Evolutionary conservation across 2,888 invertebrate genomes (phyloP), one percentile per base, ranked within the genome.

Genomic region (Dynastes grantii): DNA sequence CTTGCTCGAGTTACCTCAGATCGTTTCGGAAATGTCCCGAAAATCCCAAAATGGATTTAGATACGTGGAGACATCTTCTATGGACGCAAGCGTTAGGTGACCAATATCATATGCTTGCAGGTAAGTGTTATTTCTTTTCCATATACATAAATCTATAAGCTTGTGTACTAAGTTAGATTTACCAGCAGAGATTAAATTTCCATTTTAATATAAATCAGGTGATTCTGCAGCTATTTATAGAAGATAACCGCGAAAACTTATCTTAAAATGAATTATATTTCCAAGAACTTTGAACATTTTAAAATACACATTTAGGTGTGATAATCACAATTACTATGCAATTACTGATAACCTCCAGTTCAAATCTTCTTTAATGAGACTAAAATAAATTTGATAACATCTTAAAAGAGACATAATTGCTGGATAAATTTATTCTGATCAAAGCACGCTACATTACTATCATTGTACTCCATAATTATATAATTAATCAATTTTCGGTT

Each of bases 1-100:
- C 93, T 82, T 94, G 95, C 76, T 90, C 92, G 68, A 92, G 90
- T 80, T 96, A 94, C 89, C 90, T 96, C 83, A 92, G 92, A 85
- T 91, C 93, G 75, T 96, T 96, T 89, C 92, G 96, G 81, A 93
- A 94, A 82, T 94, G 95, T 85, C 96, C 96, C 9, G 96, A 96
- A 86, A 95, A 95, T 88, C 91, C 92, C 78, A 90, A 92, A 77
- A 93, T 92, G 85, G 91, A 91, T 80, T 89, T 96, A 83, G 94
- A 96, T 85, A 92, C 92, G 80, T 97, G 96, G 96, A 92, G 96
- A 77, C 92, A 92, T 76, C 91, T 92, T 79, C 88, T 97, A 76
- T 97, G 96, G 96, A 91, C 91, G 55, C 93, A 94, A 87, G 94
- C 95, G 61, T 89, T 97, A 77, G 95, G 95, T 63, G 92, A 94